phyloP scores from a whole-genome alignment of 2,797 vertebrate species.

The Spinus pinus region DNA sequence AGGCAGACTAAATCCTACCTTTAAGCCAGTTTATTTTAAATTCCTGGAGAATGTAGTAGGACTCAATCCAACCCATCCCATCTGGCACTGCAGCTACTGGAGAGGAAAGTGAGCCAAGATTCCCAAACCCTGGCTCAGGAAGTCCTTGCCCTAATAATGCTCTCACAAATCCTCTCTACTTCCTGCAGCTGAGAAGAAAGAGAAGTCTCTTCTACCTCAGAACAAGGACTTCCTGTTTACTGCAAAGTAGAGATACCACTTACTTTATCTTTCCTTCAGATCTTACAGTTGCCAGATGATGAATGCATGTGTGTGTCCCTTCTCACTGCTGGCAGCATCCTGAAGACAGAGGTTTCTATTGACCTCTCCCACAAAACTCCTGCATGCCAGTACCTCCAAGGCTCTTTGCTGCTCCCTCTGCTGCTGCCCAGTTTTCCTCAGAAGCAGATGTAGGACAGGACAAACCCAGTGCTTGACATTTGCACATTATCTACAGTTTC shows the following conservation, averaged over 20 bases:
- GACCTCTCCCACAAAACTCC: not conserved
- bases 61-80: not conserved
- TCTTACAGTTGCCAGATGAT: not conserved
- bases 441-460: not conserved
- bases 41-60: not conserved
- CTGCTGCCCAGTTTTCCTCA: not conserved
- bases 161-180: not conserved
- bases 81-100: not conserved
- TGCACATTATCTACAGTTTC: not conserved
- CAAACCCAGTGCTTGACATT: not conserved
- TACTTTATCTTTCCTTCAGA: not conserved
- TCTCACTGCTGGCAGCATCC: not conserved
- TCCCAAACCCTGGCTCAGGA: not conserved
- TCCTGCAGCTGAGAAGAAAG: not conserved
- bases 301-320: not conserved
- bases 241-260: not conserved
- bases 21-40: not conserved
- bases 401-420: not conserved
- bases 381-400: not conserved
- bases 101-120: not conserved
- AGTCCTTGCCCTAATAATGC: not conserved
- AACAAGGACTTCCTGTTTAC: conserved; percentile 4
- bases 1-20: not conserved
- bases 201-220: not conserved
- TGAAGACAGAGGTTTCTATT: not conserved